Conservation (phyloP, 2,113 vertebrate species). For the Petroica traversi region DNA sequence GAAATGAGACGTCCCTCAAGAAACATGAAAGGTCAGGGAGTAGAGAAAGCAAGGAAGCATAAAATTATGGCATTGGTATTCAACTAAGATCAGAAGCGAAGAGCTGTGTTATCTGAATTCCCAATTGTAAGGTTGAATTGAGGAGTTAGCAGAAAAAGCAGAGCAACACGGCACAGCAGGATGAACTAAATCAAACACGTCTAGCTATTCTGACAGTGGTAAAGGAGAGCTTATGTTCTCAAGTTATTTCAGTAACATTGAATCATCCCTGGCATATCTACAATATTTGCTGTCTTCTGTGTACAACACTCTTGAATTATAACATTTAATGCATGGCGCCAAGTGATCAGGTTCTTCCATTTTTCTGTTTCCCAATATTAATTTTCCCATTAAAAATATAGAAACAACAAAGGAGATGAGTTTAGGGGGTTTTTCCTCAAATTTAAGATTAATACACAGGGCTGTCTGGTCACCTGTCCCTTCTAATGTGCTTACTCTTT, state of each 20-base stretch:
- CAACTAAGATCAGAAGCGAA: constrained; percentile 49
- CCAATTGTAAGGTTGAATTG: constrained; percentile 32
- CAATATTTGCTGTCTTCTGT: constrained; percentile 6
- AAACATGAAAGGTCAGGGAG: constrained; percentile 54
- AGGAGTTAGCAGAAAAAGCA: constrained; percentile 53
- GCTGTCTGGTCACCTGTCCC: neutral
- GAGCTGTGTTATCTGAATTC: constrained; percentile 53
- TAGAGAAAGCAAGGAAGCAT: constrained; percentile 34
- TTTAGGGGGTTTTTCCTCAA: neutral
- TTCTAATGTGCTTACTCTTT: neutral
- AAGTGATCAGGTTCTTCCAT: neutral
- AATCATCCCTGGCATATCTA: constrained; percentile 12
- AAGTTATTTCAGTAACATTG: constrained; percentile 26
- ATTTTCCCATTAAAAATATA: neutral
- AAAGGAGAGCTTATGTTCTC: constrained; percentile 40
- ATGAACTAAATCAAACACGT: constrained; percentile 26
- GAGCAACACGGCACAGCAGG: neutral
- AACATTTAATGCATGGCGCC: neutral
- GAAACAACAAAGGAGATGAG: neutral
- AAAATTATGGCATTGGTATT: constrained; percentile 67
- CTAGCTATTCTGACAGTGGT: constrained; percentile 9
- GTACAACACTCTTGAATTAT: neutral
- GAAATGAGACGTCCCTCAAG: constrained; percentile 62
- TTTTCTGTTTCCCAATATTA: neutral
- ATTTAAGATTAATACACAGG: neutral